Evolutionary conservation across 2,888 invertebrate species (phyloP).

Genomic region (Drosophila meridionalis): DNA sequence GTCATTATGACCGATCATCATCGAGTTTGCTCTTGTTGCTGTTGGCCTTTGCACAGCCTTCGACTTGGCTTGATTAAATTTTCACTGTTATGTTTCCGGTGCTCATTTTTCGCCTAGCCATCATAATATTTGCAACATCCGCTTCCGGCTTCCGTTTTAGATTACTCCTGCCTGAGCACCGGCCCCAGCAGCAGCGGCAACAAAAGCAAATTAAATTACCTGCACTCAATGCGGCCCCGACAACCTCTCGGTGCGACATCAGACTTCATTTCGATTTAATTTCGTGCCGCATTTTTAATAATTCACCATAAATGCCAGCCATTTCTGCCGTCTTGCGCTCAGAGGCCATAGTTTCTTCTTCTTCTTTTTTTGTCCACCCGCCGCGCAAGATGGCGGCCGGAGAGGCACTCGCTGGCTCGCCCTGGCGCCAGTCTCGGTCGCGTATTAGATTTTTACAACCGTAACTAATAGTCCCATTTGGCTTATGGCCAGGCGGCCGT

Average conservation of each 20-base stretch:
- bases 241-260: constrained; percentile 31
- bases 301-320: constrained; percentile 78
- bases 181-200: constrained; percentile 17
- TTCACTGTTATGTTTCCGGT: constrained; percentile 74
- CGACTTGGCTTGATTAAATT: constrained; percentile 80
- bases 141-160: constrained; percentile 74
- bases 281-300: constrained; percentile 76
- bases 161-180: constrained; percentile 49
- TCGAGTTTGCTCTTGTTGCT: constrained; percentile 13
- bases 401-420: constrained; percentile 18
- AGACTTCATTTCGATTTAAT: constrained; percentile 69
- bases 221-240: constrained; percentile 61
- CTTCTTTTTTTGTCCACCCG: constrained; percentile 5
- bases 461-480: constrained; percentile 81
- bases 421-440: constrained; percentile 63
- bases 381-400: constrained; percentile 41
- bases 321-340: constrained; percentile 37
- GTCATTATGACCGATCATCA: constrained; percentile 10
- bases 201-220: constrained; percentile 63
- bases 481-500: constrained; percentile 69
- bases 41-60: constrained; percentile 42
- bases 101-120: constrained; percentile 62
- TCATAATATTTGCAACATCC: constrained; percentile 77
- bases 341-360: constrained; percentile 40
- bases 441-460: constrained; percentile 79